Conservation (phyloP, 2,888 invertebrate species). For the Hyalella azteca region DNA sequence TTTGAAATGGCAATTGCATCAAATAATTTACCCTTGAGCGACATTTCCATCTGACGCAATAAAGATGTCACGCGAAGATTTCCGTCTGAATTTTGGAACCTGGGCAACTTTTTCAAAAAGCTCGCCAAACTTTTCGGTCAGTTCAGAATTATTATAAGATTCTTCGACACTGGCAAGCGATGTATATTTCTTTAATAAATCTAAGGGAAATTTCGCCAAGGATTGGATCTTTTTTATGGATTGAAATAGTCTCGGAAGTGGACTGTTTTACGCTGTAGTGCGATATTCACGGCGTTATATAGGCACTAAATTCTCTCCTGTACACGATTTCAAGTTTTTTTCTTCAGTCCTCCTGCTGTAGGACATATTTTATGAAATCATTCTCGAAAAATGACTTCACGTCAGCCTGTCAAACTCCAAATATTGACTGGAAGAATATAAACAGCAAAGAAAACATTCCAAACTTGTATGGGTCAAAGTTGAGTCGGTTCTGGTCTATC, state of each 20-base stretch:
- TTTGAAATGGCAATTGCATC: no score
- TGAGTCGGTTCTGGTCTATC: no score
- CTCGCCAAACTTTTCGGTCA: conserved; percentile 10
- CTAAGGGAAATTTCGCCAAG: conserved; percentile 15
- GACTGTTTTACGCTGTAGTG: background rate
- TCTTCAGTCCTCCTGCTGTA: no score
- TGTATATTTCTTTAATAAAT: conserved; percentile 30
- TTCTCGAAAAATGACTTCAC: no score
- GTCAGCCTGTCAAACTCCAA: no score
- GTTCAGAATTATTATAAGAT: conserved; percentile 24
- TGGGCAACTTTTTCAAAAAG: conserved; percentile 1
- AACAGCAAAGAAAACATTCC: no score
- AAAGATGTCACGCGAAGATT: conserved; percentile 25
- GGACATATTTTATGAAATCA: no score
- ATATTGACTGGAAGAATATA: no score
- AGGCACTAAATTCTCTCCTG: background rate
- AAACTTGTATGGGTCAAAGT: no score
- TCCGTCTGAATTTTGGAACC: conserved; percentile 2
- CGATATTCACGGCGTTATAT: background rate
- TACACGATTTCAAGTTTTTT: no score
- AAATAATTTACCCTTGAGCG: no score
- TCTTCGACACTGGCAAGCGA: background rate
- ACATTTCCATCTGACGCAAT: background rate
- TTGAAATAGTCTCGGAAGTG: background rate
- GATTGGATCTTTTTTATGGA: conserved; percentile 23